Percentiles rank a stretch among this genome's conserved stretches.
Evolutionary conservation across 2,797 vertebrate genomes (phyloP).

Genomic region (Alouatta caraya): DNA sequence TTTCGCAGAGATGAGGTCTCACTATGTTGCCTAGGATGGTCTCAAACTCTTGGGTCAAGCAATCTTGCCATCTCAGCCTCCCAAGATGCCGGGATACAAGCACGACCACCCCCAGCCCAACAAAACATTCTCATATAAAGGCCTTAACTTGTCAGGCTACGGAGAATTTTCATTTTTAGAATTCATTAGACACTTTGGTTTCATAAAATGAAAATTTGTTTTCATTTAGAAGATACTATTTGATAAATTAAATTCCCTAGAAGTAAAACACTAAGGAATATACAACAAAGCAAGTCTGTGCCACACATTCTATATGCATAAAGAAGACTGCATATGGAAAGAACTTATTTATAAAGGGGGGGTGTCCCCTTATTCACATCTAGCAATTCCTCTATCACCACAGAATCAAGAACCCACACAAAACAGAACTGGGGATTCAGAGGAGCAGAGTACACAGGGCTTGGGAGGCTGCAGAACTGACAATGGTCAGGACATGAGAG

Average conservation of each 20-base stretch:
- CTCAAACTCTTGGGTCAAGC: neutral
- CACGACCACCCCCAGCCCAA: neutral
- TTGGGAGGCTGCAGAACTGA: neutral
- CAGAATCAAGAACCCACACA: neutral
- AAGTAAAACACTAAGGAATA: neutral
- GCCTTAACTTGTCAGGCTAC: neutral
- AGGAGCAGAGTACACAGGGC: neutral
- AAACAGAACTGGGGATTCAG: neutral
- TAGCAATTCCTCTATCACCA: neutral
- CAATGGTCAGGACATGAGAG: neutral
- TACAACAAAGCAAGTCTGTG: neutral
- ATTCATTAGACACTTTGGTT: neutral
- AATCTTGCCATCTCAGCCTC: neutral
- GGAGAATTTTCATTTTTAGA: slow-evolving; percentile 25
- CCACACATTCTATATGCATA: neutral
- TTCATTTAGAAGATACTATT: neutral
- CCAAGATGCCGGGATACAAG: neutral
- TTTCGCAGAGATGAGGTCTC: neutral
- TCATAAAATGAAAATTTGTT: neutral
- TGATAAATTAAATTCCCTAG: neutral
- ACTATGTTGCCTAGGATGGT: neutral
- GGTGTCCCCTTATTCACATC: neutral
- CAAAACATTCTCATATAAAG: neutral
- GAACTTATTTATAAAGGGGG: neutral
- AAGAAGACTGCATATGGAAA: neutral